Evolutionary conservation across 2,888 invertebrate genomes (phyloP).

Genomic region (Neelides folsomi): DNA sequence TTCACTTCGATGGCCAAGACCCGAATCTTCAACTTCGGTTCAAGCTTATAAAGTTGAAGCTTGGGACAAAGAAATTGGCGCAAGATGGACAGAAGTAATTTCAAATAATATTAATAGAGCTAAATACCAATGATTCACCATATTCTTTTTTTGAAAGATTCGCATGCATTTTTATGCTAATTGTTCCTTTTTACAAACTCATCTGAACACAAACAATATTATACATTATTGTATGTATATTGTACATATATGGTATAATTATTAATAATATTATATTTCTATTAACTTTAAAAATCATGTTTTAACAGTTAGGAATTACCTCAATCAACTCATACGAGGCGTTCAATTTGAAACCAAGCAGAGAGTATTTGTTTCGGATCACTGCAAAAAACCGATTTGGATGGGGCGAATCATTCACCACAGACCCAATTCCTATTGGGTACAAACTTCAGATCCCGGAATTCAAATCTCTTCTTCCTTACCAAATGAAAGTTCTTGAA

Average conservation of each 20-base stretch:
- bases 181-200: no score
- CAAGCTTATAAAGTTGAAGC: slow-evolving; percentile 69
- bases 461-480: slow-evolving; percentile 59
- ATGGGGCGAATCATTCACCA: slow-evolving; percentile 67
- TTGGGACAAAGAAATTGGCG: slow-evolving; percentile 62
- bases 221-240: no score
- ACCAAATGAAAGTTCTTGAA: slow-evolving; percentile 60
- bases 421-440: slow-evolving; percentile 52
- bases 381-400: slow-evolving; percentile 81
- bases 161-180: slow-evolving; percentile 8
- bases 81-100: slow-evolving; percentile 58
- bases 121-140: background rate
- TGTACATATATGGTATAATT: no score
- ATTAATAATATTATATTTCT: no score
- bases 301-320: slow-evolving; percentile 57
- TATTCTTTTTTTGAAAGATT: background rate
- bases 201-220: no score
- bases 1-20: slow-evolving; percentile 69
- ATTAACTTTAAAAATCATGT: no score
- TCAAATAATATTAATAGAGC: background rate
- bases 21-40: slow-evolving; percentile 60
- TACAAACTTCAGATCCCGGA: slow-evolving; percentile 58
- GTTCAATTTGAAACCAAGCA: slow-evolving; percentile 64
- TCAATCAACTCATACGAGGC: slow-evolving; percentile 67
- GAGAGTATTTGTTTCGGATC: slow-evolving; percentile 73